Conservation (phyloP, 1,140 invertebrate genomes). For the Branchinecta lynchi region DNA sequence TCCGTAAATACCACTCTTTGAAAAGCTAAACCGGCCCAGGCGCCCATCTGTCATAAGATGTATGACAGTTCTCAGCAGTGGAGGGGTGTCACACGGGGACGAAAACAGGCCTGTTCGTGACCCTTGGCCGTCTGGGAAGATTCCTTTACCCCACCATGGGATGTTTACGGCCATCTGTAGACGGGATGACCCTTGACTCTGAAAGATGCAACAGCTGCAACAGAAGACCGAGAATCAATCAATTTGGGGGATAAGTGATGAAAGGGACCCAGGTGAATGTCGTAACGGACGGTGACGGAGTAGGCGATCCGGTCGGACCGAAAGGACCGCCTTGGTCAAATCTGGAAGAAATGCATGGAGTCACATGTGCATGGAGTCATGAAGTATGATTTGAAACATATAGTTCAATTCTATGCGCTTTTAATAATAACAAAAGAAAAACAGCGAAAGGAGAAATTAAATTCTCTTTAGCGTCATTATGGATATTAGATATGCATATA, state of each 20-base stretch:
- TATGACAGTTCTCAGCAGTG: neutral
- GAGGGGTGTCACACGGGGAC: conserved; percentile 10
- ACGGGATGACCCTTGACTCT: conserved; percentile 10
- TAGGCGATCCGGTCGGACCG: no score
- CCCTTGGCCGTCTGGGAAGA: conserved; percentile 11
- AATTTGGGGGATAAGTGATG: neutral
- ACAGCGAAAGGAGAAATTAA: no score
- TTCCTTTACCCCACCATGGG: conserved; percentile 8
- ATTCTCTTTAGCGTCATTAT: no score
- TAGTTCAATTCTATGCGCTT: no score
- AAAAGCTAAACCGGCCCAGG: neutral
- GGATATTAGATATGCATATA: no score
- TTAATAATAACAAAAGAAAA: no score
- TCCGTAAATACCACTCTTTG: neutral
- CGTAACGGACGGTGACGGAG: no score
- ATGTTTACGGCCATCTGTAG: conserved; percentile 11
- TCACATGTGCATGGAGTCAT: no score
- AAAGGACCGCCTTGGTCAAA: no score
- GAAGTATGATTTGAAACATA: no score
- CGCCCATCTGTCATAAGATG: neutral
- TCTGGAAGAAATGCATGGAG: no score
- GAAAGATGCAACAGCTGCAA: conserved; percentile 8
- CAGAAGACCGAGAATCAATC: neutral
- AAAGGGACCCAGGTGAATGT: conserved; percentile 5
- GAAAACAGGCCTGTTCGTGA: neutral